Evolutionary conservation across 2,888 invertebrate genomes (phyloP).

Genomic region (Nebria brevicollis): DNA sequence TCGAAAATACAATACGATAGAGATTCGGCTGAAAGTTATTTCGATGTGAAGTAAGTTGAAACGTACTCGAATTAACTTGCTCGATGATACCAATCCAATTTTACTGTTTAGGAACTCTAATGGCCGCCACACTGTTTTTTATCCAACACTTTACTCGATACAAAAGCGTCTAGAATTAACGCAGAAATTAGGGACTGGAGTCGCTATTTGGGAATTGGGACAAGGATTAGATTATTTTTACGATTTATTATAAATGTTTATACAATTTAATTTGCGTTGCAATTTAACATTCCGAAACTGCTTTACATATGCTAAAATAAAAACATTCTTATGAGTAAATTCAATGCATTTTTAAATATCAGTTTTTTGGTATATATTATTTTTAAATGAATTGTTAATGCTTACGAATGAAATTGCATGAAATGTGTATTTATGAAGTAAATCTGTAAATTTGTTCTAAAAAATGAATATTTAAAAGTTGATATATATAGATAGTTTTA

Average conservation of each 20-base stretch:
- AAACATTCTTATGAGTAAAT: no score
- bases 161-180: slow-evolving; percentile 83
- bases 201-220: slow-evolving; percentile 96
- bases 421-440: no score
- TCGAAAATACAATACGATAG: slow-evolving; percentile 82
- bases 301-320: no score
- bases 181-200: slow-evolving; percentile 80
- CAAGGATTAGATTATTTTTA: slow-evolving; percentile 96
- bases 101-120: slow-evolving; percentile 68
- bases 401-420: no score
- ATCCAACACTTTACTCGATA: slow-evolving; percentile 89
- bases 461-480: no score
- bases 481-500: no score
- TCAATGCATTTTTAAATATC: no score
- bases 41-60: slow-evolving; percentile 80
- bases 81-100: slow-evolving; percentile 33
- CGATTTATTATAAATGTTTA: slow-evolving; percentile 75
- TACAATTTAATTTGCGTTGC: not conserved
- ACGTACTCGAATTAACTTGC: slow-evolving; percentile 22
- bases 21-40: slow-evolving; percentile 83
- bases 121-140: slow-evolving; percentile 83
- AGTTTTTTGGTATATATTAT: no score
- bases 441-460: no score
- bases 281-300: slow-evolving; percentile 33
- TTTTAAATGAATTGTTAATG: no score